Evolutionary conservation across 2,888 invertebrate species (phyloP).

Genomic region (Frankliniella intonsa): DNA sequence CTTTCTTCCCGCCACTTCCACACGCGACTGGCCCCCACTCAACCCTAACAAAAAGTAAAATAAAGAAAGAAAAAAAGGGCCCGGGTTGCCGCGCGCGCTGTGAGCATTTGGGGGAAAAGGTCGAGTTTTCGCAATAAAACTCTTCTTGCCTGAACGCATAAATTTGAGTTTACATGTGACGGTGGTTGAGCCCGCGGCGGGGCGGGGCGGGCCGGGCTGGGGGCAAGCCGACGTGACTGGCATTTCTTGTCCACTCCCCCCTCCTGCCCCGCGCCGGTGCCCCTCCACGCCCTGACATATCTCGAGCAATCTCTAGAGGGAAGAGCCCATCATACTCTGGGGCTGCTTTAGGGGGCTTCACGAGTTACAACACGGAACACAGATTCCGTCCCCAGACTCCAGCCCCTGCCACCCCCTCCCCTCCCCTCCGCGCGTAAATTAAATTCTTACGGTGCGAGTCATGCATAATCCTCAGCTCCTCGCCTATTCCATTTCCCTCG

Average conservation of each 20-base stretch:
- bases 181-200: neutral
- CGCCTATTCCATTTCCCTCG: too few species aligned
- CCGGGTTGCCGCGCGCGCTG: neutral
- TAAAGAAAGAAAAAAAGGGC: neutral
- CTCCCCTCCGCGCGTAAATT: neutral
- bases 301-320: neutral
- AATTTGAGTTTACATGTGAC: constrained; percentile 10
- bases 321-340: neutral
- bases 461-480: too few species aligned
- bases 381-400: neutral
- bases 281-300: neutral
- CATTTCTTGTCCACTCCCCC: neutral
- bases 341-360: neutral
- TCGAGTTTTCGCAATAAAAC: constrained; percentile 10
- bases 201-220: neutral
- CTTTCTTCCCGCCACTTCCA: too few species aligned
- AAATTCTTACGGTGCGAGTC: neutral
- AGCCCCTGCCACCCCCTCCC: neutral
- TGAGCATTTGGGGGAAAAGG: neutral
- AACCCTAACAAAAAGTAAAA: too few species aligned
- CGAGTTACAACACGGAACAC: neutral
- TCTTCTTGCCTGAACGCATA: constrained; percentile 6
- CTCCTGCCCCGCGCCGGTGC: too few species aligned
- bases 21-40: too few species aligned
- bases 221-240: neutral